These are phyloP conservation scores for Mystacides longicornis DNA, from an alignment of 2,888 invertebrate species.

Conservation along the genomic window DNA sequence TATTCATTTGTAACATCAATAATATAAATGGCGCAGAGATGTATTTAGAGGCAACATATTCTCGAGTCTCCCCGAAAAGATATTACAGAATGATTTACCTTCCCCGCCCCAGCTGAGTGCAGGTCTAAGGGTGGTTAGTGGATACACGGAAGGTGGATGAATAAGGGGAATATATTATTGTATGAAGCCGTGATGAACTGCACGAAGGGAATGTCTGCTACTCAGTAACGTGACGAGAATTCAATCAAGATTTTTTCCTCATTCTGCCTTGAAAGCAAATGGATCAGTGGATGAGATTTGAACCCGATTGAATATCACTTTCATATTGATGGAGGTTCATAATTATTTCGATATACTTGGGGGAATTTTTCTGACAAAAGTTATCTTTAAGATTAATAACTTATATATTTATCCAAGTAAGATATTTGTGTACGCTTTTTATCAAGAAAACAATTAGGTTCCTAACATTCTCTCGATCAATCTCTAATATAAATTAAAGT, in stretches of 20 bases:
- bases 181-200: conserved; percentile 21
- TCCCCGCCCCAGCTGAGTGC: background rate
- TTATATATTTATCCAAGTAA: too few relatives aligned
- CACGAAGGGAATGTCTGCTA: conserved; percentile 18
- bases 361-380: background rate
- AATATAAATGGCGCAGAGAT: background rate
- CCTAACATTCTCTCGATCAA: too few relatives aligned
- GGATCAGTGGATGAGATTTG: background rate
- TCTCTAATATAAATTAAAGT: too few relatives aligned
- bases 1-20: background rate
- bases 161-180: conserved; percentile 8
- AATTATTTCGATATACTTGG: background rate
- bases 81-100: background rate
- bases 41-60: background rate
- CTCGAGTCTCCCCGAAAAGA: background rate
- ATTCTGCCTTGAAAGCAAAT: conserved; percentile 14
- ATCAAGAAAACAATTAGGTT: too few relatives aligned
- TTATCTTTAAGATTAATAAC: background rate
- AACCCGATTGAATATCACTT: background rate
- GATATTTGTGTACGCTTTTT: too few relatives aligned
- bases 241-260: conserved; percentile 23
- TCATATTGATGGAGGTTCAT: background rate
- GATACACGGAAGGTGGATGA: background rate
- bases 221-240: conserved; percentile 23
- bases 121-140: background rate